phyloP scores from a whole-genome alignment of 2,797 vertebrate genomes.

The Taenioides sp. region DNA sequence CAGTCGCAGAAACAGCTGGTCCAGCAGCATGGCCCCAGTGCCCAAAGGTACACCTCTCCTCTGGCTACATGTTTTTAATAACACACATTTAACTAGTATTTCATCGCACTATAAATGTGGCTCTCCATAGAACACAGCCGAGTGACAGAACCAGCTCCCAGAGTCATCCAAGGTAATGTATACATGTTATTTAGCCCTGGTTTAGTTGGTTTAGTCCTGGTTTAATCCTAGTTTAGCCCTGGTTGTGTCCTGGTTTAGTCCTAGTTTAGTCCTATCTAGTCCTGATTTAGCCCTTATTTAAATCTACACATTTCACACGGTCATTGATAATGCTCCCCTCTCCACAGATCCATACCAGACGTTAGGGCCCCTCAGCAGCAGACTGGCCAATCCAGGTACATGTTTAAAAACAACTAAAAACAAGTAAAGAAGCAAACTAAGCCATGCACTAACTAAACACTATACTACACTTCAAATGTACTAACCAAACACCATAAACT shows the following conservation, averaged over 20 bases:
- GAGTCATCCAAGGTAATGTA: slow-evolving; percentile 70
- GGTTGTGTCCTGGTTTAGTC: too few relatives aligned
- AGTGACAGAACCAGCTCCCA: slow-evolving; percentile 69
- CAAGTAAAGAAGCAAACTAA: background rate
- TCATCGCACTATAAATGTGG: slow-evolving; percentile 43
- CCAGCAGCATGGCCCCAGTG: slow-evolving; percentile 60
- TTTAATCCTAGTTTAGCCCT: too few relatives aligned
- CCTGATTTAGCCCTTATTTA: background rate
- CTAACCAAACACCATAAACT: background rate
- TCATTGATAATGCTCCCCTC: slow-evolving; percentile 11
- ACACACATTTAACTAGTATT: background rate
- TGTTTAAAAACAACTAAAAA: background rate
- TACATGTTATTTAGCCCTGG: background rate
- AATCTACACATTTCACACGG: too few relatives aligned
- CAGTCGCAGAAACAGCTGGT: slow-evolving; percentile 82
- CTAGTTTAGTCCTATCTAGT: too few relatives aligned
- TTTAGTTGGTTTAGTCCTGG: background rate
- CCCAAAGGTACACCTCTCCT: slow-evolving; percentile 71
- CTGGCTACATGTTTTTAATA: background rate
- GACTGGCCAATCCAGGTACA: slow-evolving; percentile 85
- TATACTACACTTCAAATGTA: background rate
- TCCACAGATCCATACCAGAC: slow-evolving; percentile 84
- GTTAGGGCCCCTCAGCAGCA: slow-evolving; percentile 83
- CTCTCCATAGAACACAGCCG: slow-evolving; percentile 76
- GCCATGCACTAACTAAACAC: background rate